These are phyloP conservation scores for Drosophila nigrodunni DNA, from an alignment of 1,140 invertebrate species.

Conservation along the genomic window DNA sequence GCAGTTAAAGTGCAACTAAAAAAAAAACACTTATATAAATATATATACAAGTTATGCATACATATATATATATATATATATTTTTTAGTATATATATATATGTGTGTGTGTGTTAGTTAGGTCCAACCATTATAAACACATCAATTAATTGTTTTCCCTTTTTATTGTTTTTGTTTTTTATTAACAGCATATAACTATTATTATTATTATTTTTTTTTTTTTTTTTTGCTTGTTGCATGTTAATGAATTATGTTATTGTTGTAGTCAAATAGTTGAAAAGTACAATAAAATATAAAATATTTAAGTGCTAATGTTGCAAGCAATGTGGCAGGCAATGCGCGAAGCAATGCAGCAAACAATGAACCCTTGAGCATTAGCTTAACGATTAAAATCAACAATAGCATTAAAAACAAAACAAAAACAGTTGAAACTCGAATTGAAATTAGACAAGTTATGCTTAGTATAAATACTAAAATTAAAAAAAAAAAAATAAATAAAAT, in stretches of 20 bases:
- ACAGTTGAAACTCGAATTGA: conserved; percentile 71
- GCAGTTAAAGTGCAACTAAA: conserved; percentile 54
- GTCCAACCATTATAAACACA: conserved; percentile 37
- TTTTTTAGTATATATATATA: conserved; percentile 41
- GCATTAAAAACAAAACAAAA: conserved; percentile 14
- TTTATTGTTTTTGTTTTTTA: conserved; percentile 39
- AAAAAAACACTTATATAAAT: conserved; percentile 40
- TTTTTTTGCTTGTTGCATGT: conserved; percentile 40
- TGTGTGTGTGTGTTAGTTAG: conserved; percentile 48
- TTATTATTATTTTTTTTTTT: conserved; percentile 4
- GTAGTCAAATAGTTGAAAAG: conserved; percentile 39
- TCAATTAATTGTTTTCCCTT: conserved; percentile 30
- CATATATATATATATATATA: conserved; percentile 15
- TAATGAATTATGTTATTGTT: conserved; percentile 40
- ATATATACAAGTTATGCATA: conserved; percentile 33
- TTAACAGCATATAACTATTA: conserved; percentile 4
- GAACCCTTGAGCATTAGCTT: conserved; percentile 16
- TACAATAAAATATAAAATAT: conserved; percentile 26
- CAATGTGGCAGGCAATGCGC: conserved; percentile 7
- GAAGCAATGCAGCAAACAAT: conserved; percentile 31
- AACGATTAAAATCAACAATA: conserved; percentile 45
- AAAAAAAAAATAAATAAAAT: conserved; percentile 32
- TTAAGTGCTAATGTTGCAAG: conserved; percentile 10
- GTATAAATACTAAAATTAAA: conserved; percentile 32
- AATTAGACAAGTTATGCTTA: conserved; percentile 69